phyloP scores from a whole-genome alignment of 2,113 vertebrate genomes.

The Petaurus breviceps region DNA sequence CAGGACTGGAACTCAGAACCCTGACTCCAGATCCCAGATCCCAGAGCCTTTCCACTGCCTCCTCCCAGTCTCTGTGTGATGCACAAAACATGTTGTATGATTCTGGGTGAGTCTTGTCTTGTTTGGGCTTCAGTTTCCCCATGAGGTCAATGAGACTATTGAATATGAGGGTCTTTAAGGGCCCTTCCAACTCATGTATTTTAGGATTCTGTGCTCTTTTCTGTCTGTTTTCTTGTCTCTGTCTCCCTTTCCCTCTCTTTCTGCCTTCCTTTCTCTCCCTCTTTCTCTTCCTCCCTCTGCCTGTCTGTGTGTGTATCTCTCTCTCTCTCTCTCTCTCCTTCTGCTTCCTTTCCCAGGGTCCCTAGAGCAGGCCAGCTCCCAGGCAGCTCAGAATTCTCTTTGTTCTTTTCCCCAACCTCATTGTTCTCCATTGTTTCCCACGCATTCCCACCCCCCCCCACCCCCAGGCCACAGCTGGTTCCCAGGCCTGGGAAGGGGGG shows the following conservation, averaged over 20 bases:
- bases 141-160: background rate
- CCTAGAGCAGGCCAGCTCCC: background rate
- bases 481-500: conserved; percentile 30
- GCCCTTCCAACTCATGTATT: background rate
- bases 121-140: background rate
- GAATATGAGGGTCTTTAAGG: background rate
- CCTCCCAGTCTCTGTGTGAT: background rate
- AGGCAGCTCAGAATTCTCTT: background rate
- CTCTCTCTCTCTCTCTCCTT: no score
- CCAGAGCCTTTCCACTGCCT: background rate
- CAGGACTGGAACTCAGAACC: background rate
- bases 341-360: background rate
- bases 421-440: background rate
- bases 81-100: background rate
- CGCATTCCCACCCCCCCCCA: conserved; percentile 26
- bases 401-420: background rate
- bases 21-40: background rate
- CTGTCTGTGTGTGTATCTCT: rapidly evolving
- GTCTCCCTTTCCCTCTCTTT: background rate
- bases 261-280: no score
- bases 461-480: background rate
- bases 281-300: rapidly evolving
- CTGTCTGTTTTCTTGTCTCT: background rate
- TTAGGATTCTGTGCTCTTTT: background rate
- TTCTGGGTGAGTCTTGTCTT: background rate